phyloP scores from a whole-genome alignment of 2,797 vertebrate species.

The Myotis findleyi region DNA sequence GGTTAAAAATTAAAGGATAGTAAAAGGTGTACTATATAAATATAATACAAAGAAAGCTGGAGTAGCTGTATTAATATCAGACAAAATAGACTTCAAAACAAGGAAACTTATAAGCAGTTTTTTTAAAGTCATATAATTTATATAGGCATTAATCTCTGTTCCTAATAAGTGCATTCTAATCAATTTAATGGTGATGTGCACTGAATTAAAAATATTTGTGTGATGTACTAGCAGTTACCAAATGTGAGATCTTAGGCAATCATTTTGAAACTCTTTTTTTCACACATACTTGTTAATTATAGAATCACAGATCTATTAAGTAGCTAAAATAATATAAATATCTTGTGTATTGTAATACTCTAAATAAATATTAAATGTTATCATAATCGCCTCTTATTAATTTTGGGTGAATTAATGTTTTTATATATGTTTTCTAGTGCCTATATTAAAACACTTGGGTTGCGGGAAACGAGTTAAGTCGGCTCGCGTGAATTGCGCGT shows the following conservation, averaged over 20 bases:
- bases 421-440: background rate
- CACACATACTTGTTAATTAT: background rate
- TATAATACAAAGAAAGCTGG: background rate
- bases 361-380: background rate
- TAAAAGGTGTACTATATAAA: background rate
- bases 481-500: no score
- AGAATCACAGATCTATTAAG: background rate
- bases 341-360: background rate
- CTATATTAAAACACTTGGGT: no score
- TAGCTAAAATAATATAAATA: background rate
- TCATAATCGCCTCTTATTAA: background rate
- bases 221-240: background rate
- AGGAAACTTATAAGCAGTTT: background rate
- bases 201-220: background rate
- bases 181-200: background rate
- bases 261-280: background rate
- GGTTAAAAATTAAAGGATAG: background rate
- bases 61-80: background rate
- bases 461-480: no score
- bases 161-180: background rate
- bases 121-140: background rate
- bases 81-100: background rate
- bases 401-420: background rate
- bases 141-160: background rate
- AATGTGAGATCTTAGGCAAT: background rate